Base-by-base conservation (phyloP, 2,888 invertebrate genomes). In the Morinoia aosen region DNA sequence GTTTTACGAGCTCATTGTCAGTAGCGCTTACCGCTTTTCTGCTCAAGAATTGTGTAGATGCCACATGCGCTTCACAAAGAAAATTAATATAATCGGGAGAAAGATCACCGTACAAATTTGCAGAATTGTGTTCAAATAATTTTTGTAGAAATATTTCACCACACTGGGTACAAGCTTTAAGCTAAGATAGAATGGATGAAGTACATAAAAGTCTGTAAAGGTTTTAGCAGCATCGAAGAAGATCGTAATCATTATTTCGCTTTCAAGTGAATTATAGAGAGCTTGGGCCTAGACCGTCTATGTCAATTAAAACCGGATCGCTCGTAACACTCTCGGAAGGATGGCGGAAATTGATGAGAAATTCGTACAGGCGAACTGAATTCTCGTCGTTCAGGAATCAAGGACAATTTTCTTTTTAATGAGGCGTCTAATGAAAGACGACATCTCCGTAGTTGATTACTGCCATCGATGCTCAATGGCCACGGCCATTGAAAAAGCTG, bases 331-430 rank as follows among this genome's bases (percentile, higher is more conserved):
- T 76, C 40, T 48, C 90, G 90, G 40, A 25, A 39, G 90, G 25
- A 40, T 48, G 90, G 8, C 90, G 48, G 90, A 48, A 48, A 90
- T 19, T 48, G 40, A 90, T 39, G 90, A 90, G 90, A 40, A 90
- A 39, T 25, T 14, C 40, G 40, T 40, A 40, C 90, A 90, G 90
- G 12, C 39, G 90, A 10, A 90, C 14, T 40, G 40, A 48, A 40
- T 16, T 48, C 14, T 16, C 90, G 39, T 48, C 0, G 48, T 48
- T 16, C 90, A 90, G 90, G 90, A 40, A 48, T 3, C 48, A 40
- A 48, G 90, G 90, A 90, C 48, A 90, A 90, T 90, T 90, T 48
- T 90, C 90, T 48, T 39, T 40, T 11, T 90, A 90, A 90, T 90
- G 90, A 48, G 40, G 40, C 90, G 40, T 90, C 40, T 90, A 90